Percentiles rank a stretch among this genome's conserved stretches.
Evolutionary conservation across 2,888 invertebrate species (phyloP).

Genomic region (Coelinius sp.): DNA sequence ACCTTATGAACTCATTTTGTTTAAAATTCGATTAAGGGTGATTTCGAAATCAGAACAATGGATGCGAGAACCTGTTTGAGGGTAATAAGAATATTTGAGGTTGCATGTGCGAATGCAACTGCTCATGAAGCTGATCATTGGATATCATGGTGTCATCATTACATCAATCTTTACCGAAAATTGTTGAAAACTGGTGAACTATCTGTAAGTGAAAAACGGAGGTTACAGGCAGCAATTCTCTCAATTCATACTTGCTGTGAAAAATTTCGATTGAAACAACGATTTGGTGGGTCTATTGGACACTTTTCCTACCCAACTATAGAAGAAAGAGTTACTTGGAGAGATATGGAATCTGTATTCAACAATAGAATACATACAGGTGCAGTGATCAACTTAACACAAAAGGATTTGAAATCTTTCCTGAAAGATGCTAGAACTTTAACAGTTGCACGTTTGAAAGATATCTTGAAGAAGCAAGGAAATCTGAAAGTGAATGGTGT

Average conservation of each 20-base stretch:
- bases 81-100: too few species aligned
- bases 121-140: too few species aligned
- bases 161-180: not conserved
- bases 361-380: not conserved
- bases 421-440: constrained; percentile 10
- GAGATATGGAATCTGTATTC: not conserved
- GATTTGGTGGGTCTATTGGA: not conserved
- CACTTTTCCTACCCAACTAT: not conserved
- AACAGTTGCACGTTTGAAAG: not conserved
- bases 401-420: constrained; percentile 11
- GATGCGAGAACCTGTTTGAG: too few species aligned
- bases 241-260: not conserved
- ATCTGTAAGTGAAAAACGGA: not conserved
- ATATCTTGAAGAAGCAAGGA: not conserved
- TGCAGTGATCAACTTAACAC: constrained; percentile 7
- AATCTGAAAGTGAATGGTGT: constrained; percentile 33
- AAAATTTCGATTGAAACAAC: not conserved
- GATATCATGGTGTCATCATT: too few species aligned
- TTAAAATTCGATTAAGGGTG: too few species aligned
- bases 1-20: too few species aligned
- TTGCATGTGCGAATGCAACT: too few species aligned
- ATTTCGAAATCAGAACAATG: too few species aligned
- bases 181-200: not conserved
- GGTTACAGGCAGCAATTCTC: not conserved
- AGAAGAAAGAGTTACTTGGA: constrained; percentile 1